Evolutionary conservation across 2,888 invertebrate species (phyloP).

Genomic region (Heliothis peltigera): DNA sequence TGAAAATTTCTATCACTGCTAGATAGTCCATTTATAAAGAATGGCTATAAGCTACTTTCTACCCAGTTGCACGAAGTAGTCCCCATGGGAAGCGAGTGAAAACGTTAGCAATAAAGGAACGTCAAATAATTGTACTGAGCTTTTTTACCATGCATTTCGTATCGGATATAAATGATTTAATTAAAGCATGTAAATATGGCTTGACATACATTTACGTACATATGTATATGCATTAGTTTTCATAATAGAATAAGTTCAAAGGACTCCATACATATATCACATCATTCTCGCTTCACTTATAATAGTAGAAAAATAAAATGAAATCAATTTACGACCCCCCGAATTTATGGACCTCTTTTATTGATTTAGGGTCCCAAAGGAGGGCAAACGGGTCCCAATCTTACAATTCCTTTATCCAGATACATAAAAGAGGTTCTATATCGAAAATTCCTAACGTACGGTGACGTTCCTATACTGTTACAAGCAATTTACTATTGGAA

Average conservation of each 20-base stretch:
- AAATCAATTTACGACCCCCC: neutral
- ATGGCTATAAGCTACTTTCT: too few relatives aligned
- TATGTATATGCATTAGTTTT: neutral
- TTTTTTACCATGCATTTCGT: too few relatives aligned
- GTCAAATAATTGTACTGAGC: too few relatives aligned
- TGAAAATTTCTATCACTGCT: too few relatives aligned
- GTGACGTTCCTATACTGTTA: neutral
- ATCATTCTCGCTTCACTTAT: neutral
- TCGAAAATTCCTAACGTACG: neutral
- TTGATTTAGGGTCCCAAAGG: conserved; percentile 1
- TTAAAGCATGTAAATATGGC: neutral
- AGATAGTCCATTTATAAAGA: too few relatives aligned
- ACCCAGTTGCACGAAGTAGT: too few relatives aligned
- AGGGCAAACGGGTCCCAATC: neutral
- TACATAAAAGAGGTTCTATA: conserved; percentile 2
- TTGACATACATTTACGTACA: neutral
- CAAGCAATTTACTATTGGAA: too few relatives aligned
- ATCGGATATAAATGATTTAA: neutral
- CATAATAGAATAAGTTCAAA: neutral
- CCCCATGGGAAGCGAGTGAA: too few relatives aligned
- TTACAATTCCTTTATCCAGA: conserved; percentile 1
- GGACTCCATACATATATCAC: neutral
- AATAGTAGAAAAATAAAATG: conserved; percentile 2
- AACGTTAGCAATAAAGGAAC: too few relatives aligned
- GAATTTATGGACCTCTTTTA: neutral